phyloP scores from a whole-genome alignment of 2,113 vertebrate genomes.

The Raja brachyura region DNA sequence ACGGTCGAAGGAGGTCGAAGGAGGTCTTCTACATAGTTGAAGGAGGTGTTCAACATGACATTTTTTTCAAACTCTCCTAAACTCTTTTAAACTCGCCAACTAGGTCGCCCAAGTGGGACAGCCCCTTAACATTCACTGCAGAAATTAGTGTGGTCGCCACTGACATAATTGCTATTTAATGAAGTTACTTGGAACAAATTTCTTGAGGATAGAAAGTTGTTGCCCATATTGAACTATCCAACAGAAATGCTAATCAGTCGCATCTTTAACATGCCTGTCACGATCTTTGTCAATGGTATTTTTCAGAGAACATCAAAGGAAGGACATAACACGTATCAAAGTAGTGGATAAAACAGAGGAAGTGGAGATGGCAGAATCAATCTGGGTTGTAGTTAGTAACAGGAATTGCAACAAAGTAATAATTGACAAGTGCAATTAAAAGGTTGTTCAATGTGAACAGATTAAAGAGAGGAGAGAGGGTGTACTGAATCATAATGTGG shows the following conservation, averaged over 20 bases:
- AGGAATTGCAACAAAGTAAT: conserved; percentile 3
- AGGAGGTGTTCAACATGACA: no score
- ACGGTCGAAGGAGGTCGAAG: no score
- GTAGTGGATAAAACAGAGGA: background rate
- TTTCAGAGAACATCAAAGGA: conserved; percentile 30
- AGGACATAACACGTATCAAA: background rate
- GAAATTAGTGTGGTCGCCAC: background rate
- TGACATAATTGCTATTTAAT: background rate
- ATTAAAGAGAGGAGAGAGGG: background rate
- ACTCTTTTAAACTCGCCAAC: no score
- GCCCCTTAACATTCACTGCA: background rate
- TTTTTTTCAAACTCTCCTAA: no score
- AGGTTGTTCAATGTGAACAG: background rate
- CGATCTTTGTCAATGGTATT: background rate
- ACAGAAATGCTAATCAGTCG: background rate
- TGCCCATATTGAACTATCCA: background rate
- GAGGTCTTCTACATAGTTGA: no score
- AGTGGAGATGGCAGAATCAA: conserved; percentile 21
- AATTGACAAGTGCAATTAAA: conserved; percentile 20
- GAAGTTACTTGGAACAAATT: background rate
- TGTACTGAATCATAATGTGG: background rate
- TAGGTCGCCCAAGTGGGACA: no score
- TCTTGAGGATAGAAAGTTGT: background rate
- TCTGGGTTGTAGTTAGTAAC: background rate
- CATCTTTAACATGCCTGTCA: background rate